Base-by-base conservation (phyloP, 1,140 invertebrate genomes). In the Aricia agestis region DNA sequence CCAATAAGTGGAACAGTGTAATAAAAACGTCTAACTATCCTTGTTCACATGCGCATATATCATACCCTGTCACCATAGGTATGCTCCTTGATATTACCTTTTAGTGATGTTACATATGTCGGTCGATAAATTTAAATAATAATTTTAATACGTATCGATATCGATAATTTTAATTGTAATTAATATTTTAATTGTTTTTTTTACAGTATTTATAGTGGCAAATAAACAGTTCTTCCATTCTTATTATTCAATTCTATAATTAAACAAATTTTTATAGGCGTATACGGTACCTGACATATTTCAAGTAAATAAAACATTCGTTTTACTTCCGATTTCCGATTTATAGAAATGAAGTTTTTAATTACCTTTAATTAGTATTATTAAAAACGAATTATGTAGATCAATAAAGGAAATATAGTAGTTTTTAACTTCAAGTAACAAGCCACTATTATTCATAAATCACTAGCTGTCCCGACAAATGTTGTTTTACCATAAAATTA, bases 31-130 rank as follows among this genome's bases (percentile, higher is more conserved):
- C n/a, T 57, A 25, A 70, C 58, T 74, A 42, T 72, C 70, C 71
- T 63, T 70, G 73, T 74, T 74, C 73, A 68, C 73, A 74, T 72
- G 68, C 57, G 70, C 70, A 74, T 74, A 72, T 74, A 72, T 74
- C 73, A 74, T 74, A 63, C 18, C 41, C 73, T 74, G 73, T 74
- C 73, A 74, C 58, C 57, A 74, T 70, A 68, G 66, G 69, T 72
- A 61, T 70, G 69, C 69, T 74, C 66, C 67, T 66, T 70, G 68
- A 63, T 69, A 63, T 72, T 65, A 66, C 67, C 42, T 52, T 19
- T 36, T 67, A 74, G 73, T 67, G 73, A 67, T 61, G 73, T 67
- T 6, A 11, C 45, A 1, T 6, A 11, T 52, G 9, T 13, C 6
- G 5, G 3, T 52, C 45, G 10, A 52, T 52, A 13, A 52, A 52